Conservation (phyloP, 2,888 invertebrate species). For the Luffia ferchaultella region DNA sequence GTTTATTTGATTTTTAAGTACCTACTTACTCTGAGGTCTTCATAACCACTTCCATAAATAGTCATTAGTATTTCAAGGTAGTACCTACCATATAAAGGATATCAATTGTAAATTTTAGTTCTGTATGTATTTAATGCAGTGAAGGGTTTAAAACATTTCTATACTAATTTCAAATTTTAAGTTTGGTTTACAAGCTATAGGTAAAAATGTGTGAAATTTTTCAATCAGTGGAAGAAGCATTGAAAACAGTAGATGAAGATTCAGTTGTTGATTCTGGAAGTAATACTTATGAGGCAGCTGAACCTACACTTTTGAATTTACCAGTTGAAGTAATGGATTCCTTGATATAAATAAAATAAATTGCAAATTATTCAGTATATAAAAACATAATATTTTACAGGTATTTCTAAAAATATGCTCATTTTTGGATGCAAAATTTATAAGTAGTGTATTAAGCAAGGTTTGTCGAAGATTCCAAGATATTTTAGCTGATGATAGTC, state of each 20-base stretch:
- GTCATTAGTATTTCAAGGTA: neutral
- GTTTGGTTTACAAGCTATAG: neutral
- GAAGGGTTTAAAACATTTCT: too few relatives aligned
- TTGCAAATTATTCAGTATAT: neutral
- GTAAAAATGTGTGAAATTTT: neutral
- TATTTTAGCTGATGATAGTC: slow-evolving; percentile 60
- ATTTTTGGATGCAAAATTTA: slow-evolving; percentile 61
- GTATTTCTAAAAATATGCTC: slow-evolving; percentile 69
- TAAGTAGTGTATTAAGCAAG: slow-evolving; percentile 56
- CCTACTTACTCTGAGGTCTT: too few relatives aligned
- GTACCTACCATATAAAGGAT: neutral
- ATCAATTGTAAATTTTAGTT: neutral
- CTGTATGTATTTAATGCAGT: neutral
- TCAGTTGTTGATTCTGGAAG: neutral
- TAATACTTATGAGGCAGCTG: slow-evolving; percentile 13
- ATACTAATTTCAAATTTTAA: too few relatives aligned
- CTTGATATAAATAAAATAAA: neutral
- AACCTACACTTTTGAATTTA: slow-evolving; percentile 34
- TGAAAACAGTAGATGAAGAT: neutral
- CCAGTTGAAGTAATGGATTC: slow-evolving; percentile 46
- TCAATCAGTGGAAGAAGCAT: neutral
- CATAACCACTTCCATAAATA: neutral
- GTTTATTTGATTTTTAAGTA: too few relatives aligned
- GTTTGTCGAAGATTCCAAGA: slow-evolving; percentile 64
- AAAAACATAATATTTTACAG: slow-evolving; percentile 33